A percentile compares a stretch with the other conserved stretches of the same genome.
Conservation (phyloP, 2,888 invertebrate species). For the Eilema depressum region DNA sequence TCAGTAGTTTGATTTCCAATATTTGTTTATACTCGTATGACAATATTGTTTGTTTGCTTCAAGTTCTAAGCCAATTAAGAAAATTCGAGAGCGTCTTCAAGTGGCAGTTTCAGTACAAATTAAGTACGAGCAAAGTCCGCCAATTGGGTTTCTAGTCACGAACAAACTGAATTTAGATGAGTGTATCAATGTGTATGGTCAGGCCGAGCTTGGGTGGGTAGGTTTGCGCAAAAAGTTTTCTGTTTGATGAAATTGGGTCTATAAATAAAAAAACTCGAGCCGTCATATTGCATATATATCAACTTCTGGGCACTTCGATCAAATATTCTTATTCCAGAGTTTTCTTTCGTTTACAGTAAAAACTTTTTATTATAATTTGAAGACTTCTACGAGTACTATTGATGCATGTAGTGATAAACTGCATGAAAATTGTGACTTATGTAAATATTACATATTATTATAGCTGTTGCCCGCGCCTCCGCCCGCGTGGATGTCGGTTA, state of each 20-base stretch:
- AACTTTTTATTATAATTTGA: conserved; percentile 18
- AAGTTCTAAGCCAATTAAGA: conserved; percentile 72
- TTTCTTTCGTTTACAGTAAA: conserved; percentile 35
- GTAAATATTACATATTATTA: no score
- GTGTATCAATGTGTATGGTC: conserved; percentile 76
- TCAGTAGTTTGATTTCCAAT: conserved; percentile 41
- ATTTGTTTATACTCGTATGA: conserved; percentile 56
- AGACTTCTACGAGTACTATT: neutral
- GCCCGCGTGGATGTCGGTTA: no score
- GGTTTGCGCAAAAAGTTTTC: conserved; percentile 60
- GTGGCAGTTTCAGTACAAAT: conserved; percentile 73
- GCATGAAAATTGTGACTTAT: no score
- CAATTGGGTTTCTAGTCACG: conserved; percentile 75
- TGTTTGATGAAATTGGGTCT: conserved; percentile 63
- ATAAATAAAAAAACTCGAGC: conserved; percentile 52
- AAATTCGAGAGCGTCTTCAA: conserved; percentile 68
- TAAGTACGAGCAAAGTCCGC: conserved; percentile 68
- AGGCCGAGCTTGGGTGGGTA: conserved; percentile 54
- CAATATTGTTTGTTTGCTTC: conserved; percentile 63
- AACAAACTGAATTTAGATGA: conserved; percentile 78
- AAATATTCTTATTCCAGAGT: conserved; percentile 35
- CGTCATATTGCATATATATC: conserved; percentile 49
- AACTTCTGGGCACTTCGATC: conserved; percentile 35
- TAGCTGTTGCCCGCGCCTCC: no score
- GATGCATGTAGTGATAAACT: no score